These are phyloP conservation scores for Lacanobia oleracea DNA, from an alignment of 2,888 invertebrate species.

Conservation along the genomic window DNA sequence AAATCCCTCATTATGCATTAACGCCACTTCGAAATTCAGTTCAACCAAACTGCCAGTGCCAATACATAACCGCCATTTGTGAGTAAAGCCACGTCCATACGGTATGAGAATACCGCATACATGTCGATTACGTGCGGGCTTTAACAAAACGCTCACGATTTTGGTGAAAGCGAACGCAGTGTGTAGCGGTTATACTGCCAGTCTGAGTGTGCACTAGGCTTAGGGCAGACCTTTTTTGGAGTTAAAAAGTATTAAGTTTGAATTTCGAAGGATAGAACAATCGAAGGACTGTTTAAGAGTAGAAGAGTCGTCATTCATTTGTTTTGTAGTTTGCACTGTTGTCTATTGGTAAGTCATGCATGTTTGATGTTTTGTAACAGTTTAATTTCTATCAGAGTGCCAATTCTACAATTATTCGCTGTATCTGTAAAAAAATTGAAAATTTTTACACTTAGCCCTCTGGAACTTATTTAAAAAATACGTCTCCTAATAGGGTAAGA, in stretches of 20 bases:
- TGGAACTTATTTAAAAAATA: not conserved
- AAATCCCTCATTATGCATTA: slow-evolving; percentile 32
- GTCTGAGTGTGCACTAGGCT: slow-evolving; percentile 56
- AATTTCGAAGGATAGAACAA: slow-evolving; percentile 20
- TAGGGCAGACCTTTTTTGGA: slow-evolving; percentile 49
- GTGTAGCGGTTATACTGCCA: slow-evolving; percentile 51
- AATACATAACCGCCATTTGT: slow-evolving; percentile 50
- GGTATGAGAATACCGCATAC: slow-evolving; percentile 58
- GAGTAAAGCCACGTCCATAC: slow-evolving; percentile 58
- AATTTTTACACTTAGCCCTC: too few species aligned
- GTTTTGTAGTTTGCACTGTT: not conserved
- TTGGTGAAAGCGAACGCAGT: slow-evolving; percentile 64
- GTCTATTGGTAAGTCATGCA: slow-evolving; percentile 28
- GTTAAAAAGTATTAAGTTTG: slow-evolving; percentile 13
- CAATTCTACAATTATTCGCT: not conserved
- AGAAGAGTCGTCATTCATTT: slow-evolving; percentile 1
- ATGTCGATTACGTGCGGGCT: slow-evolving; percentile 58
- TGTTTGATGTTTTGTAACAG: not conserved
- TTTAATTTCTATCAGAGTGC: not conserved
- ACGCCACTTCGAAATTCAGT: slow-evolving; percentile 54
- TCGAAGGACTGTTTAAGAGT: slow-evolving; percentile 16
- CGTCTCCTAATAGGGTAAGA: not conserved
- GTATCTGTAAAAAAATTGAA: too few species aligned
- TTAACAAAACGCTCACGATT: slow-evolving; percentile 68
- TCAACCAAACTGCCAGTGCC: slow-evolving; percentile 24